Conservation (phyloP, 2,113 vertebrate genomes). For the Arothron firmamentum region DNA sequence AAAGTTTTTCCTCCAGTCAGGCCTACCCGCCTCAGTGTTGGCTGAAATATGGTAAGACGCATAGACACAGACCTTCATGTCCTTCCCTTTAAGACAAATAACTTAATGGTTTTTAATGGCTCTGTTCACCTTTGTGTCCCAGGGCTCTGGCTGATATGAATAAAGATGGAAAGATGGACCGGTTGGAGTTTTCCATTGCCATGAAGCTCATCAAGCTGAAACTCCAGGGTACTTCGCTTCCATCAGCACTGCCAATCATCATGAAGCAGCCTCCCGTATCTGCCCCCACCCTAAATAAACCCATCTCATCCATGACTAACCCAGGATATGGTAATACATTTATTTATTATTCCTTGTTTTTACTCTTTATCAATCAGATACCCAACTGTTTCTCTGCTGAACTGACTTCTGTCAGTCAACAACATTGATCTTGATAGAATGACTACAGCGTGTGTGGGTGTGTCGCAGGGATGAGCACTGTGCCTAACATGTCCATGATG, state of each 20-base stretch:
- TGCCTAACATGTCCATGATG: slow-evolving; percentile 86
- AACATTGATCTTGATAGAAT: too few relatives aligned
- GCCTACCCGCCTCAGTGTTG: slow-evolving; percentile 83
- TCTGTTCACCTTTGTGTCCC: not conserved
- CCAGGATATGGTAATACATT: slow-evolving; percentile 80
- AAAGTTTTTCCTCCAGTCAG: slow-evolving; percentile 91
- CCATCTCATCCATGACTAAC: slow-evolving; percentile 68
- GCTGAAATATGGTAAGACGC: slow-evolving; percentile 90
- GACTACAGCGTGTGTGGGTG: not conserved
- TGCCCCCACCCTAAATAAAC: slow-evolving; percentile 47
- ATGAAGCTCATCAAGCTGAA: slow-evolving; percentile 98
- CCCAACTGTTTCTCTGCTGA: not conserved
- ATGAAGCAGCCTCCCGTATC: slow-evolving; percentile 94
- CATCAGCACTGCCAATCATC: slow-evolving; percentile 83
- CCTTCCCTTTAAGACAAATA: not conserved
- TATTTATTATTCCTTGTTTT: not conserved
- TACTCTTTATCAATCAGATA: not conserved
- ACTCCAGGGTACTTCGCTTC: slow-evolving; percentile 86
- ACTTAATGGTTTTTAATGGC: not conserved
- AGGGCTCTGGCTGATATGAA: slow-evolving; percentile 92
- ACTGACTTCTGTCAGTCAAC: not conserved
- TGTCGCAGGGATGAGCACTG: slow-evolving; percentile 82
- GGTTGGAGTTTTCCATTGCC: slow-evolving; percentile 94
- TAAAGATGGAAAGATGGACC: slow-evolving; percentile 97
- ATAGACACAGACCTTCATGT: not conserved